Evolutionary conservation across 2,797 vertebrate genomes (phyloP).

Genomic region (Rhincodon typus): DNA sequence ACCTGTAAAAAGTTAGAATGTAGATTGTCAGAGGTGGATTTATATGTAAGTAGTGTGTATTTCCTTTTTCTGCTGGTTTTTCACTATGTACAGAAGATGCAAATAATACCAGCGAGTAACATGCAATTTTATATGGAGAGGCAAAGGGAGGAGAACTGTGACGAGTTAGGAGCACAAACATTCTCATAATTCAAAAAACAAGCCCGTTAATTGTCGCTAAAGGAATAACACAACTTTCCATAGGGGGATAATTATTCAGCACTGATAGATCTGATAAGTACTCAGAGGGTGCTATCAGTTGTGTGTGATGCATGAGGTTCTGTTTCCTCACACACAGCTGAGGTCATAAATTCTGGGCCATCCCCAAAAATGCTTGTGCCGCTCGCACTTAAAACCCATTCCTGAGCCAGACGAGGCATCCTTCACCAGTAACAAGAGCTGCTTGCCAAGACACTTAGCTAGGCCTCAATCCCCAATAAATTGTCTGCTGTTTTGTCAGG

Average conservation of each 20-base stretch:
- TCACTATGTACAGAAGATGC: background rate
- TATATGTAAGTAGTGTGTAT: background rate
- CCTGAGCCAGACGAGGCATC: constrained; percentile 1
- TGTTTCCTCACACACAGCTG: constrained; percentile 1
- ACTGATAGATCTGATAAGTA: constrained; percentile 7
- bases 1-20: background rate
- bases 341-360: constrained; percentile 19
- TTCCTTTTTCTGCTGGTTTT: too few species aligned
- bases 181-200: constrained; percentile 9
- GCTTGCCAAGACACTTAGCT: constrained; percentile 30
- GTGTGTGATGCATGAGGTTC: background rate
- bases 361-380: background rate
- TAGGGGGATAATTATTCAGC: background rate
- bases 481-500: constrained; percentile 34
- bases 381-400: constrained; percentile 12
- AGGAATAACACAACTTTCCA: background rate
- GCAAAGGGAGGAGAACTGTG: background rate
- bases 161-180: background rate
- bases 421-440: constrained; percentile 30
- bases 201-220: background rate
- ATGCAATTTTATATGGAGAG: background rate
- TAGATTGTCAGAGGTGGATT: background rate
- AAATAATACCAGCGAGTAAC: background rate
- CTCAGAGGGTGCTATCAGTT: constrained; percentile 8
- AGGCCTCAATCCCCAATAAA: constrained; percentile 26